Percentiles rank a stretch among this genome's conserved stretches.
These are phyloP conservation scores for Amitus sp. DNA, from an alignment of 2,888 invertebrate genomes.

Conservation along the genomic window DNA sequence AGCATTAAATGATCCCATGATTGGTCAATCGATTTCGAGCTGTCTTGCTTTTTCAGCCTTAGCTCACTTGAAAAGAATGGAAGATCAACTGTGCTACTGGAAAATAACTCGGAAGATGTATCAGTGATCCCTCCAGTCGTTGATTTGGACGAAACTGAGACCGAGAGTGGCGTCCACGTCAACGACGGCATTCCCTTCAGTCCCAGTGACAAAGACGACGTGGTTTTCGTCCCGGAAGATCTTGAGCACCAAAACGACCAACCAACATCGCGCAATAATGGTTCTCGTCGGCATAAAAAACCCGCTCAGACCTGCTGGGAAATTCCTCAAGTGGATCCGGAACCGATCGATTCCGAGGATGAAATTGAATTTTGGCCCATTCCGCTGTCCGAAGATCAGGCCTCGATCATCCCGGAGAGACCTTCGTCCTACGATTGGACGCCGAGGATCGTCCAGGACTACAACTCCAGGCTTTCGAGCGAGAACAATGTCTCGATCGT, in stretches of 20 bases:
- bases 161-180: constrained; percentile 26
- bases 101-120: background rate
- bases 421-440: constrained; percentile 9
- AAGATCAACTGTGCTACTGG: no score
- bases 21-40: no score
- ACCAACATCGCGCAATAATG: background rate
- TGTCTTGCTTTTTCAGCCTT: no score
- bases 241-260: constrained; percentile 4
- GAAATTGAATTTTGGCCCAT: constrained; percentile 19
- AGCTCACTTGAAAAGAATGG: no score
- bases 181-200: constrained; percentile 65
- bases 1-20: no score
- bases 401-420: background rate
- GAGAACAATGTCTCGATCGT: constrained; percentile 15
- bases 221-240: constrained; percentile 20
- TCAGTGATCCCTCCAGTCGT: constrained; percentile 16
- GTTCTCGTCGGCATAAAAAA: background rate
- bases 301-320: constrained; percentile 24
- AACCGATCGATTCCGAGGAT: constrained; percentile 2
- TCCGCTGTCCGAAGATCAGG: constrained; percentile 23
- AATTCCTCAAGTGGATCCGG: constrained; percentile 28
- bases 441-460: constrained; percentile 25
- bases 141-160: constrained; percentile 11
- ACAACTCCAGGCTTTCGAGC: background rate
- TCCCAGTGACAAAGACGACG: constrained; percentile 62